Percentiles rank a stretch among this genome's conserved stretches.
phyloP scores from a whole-genome alignment of 2,797 vertebrate genomes.

The Pampus argenteus region DNA sequence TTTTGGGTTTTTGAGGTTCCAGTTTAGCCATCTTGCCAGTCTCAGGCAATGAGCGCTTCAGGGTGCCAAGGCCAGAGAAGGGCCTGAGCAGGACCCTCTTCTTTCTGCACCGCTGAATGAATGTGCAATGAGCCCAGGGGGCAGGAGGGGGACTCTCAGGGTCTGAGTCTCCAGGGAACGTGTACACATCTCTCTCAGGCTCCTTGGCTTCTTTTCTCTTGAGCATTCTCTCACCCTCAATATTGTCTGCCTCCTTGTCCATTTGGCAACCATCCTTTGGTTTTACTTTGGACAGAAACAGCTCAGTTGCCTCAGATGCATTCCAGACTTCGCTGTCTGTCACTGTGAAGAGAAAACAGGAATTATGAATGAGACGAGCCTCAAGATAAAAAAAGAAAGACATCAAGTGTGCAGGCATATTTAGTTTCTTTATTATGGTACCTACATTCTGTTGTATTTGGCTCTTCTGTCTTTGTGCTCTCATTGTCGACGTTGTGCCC shows the following conservation, averaged over 20 bases:
- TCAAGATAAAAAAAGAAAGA: constrained; percentile 21
- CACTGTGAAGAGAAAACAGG: constrained; percentile 67
- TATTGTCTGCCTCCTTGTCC: constrained; percentile 56
- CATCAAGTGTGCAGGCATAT: constrained; percentile 28
- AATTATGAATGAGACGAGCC: constrained; percentile 43
- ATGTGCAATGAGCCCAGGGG: constrained; percentile 86
- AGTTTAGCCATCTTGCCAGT: constrained; percentile 46
- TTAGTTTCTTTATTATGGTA: constrained; percentile 25
- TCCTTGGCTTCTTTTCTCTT: constrained; percentile 56
- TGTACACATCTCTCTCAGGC: constrained; percentile 82
- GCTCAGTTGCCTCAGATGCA: constrained; percentile 67
- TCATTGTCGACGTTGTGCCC: constrained; percentile 40
- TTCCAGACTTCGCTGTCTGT: constrained; percentile 71
- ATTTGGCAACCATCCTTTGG: constrained; percentile 80
- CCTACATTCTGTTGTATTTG: constrained; percentile 75
- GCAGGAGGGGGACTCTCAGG: constrained; percentile 84
- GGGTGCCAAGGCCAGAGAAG: constrained; percentile 80
- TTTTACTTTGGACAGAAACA: constrained; percentile 73
- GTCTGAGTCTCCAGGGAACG: constrained; percentile 86
- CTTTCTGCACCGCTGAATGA: constrained; percentile 82
- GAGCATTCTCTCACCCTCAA: constrained; percentile 52
- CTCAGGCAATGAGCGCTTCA: constrained; percentile 60
- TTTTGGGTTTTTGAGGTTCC: constrained; percentile 58
- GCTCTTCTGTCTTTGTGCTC: constrained; percentile 73
- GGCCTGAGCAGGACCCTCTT: constrained; percentile 84